These are phyloP conservation scores for Dicentrarchus labrax DNA, from an alignment of 2,113 vertebrate genomes.

Conservation along the genomic window DNA sequence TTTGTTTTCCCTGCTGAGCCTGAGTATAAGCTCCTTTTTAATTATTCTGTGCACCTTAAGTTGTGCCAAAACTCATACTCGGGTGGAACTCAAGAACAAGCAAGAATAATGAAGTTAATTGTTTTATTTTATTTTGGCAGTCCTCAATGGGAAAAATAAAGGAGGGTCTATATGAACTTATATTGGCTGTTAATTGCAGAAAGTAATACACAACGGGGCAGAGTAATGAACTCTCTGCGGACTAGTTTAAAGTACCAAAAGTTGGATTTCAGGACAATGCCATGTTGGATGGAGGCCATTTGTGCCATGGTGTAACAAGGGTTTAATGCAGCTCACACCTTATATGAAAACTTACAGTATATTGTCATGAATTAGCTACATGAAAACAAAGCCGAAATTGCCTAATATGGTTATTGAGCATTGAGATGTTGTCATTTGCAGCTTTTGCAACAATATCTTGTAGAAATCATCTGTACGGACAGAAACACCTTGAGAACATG, in stretches of 20 bases:
- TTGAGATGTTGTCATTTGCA: background rate
- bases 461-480: too few relatives aligned
- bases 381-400: too few relatives aligned
- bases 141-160: background rate
- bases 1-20: conserved; percentile 7
- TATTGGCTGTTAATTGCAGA: background rate
- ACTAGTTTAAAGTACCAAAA: background rate
- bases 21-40: background rate
- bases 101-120: background rate
- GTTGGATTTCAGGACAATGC: background rate
- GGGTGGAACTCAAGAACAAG: background rate
- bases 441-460: background rate
- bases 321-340: background rate
- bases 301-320: background rate
- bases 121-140: background rate
- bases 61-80: background rate
- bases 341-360: too few relatives aligned
- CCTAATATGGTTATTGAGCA: too few relatives aligned
- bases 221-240: background rate
- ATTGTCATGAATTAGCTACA: too few relatives aligned
- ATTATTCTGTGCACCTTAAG: background rate
- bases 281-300: background rate
- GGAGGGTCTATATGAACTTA: background rate
- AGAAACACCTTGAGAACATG: background rate
- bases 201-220: background rate